Base-by-base conservation (phyloP, 2,888 invertebrate species). In the Lasius fuliginosus region DNA sequence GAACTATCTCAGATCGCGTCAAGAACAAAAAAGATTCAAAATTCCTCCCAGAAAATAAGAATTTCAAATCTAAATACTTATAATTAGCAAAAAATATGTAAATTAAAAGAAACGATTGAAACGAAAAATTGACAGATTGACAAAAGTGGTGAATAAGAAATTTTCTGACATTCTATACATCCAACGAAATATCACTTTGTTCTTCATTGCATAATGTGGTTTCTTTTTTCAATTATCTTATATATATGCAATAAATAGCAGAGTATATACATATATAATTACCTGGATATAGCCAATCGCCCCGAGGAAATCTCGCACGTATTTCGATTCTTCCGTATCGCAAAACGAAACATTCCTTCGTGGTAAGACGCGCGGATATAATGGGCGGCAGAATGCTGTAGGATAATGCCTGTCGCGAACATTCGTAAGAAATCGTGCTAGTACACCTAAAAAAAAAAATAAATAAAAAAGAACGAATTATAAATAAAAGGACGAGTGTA, bases 221-320 rank as follows among this genome's bases (percentile, higher is more conserved):
- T 23, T 23, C 30, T 33, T 30, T 6, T 8, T 23, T 40, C 36
- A 30, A 60, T 18, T 30, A 11, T 49, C 3, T 67, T 56, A 6
- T 8, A 27, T 56, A 6, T 8, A 27, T 18, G 18, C 2, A 65
- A 49, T 46, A 53, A 27, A 36, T 53, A 12, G 12, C n/a, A 53
- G 27, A 53, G 65, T 27, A 12, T 36, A 3, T 15, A 58, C 18
- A 12, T 36, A 3, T 15, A 58, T 23, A 85, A 85, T 89, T 92
- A 96, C 96, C 95, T 91, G 96, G 96, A 93, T 95, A 95, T 30
- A 96, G 92, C 96, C 96, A 96, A 90, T 96, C 96, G 42, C 96
- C 96, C 60, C 92, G 87, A 1, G 96, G 96, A 75, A 96, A 94
- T 92, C 95, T 96, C 0, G 96, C 96, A 75, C 94, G 94, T 40